Conservation (phyloP, 2,113 vertebrate species). For the Hystrix brachyura region DNA sequence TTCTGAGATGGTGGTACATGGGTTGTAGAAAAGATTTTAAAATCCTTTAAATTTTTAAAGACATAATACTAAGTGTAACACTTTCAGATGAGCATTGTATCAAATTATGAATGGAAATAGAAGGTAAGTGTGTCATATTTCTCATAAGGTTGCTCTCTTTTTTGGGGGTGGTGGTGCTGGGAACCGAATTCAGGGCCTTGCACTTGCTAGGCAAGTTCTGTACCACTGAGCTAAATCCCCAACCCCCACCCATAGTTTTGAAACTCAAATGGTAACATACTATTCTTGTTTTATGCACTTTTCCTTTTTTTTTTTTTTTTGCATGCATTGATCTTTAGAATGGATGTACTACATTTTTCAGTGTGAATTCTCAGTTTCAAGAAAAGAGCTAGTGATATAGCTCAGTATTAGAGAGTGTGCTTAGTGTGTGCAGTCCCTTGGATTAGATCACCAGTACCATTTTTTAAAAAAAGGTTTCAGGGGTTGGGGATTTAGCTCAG, state of each 20-base stretch:
- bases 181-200: background rate
- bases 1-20: no score
- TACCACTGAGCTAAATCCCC: background rate
- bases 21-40: slow-evolving; percentile 24
- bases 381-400: background rate
- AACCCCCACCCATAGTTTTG: no score
- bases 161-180: background rate
- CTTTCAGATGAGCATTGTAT: slow-evolving; percentile 21
- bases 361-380: background rate
- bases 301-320: background rate
- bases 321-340: background rate
- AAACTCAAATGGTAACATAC: background rate
- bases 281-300: background rate
- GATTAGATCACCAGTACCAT: background rate
- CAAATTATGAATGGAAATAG: background rate
- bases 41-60: slow-evolving; percentile 22
- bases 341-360: background rate
- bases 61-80: background rate
- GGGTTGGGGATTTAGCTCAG: no score
- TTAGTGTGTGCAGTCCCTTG: background rate
- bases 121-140: slow-evolving; percentile 8
- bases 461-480: background rate
- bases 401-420: background rate
- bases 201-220: background rate
- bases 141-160: background rate